Base-by-base conservation (phyloP, 1,140 invertebrate species). In the Zaprionus ghesquierei region DNA sequence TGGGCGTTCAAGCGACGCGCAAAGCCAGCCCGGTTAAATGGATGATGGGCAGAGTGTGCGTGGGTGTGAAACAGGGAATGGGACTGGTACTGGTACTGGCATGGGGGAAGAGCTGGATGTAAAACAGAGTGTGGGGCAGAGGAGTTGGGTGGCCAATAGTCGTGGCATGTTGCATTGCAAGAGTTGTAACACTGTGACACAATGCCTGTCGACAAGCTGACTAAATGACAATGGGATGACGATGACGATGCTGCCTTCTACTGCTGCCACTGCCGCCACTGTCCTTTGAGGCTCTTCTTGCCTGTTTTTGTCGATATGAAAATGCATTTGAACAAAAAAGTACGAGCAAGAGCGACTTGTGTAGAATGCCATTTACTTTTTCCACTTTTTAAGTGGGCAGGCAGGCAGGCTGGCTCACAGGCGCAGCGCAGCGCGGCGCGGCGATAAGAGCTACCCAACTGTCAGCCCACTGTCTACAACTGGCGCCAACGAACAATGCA, bases 161-260 rank as follows among this genome's bases (percentile, higher is more conserved):
- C 41, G 41, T 46, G 69, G 69, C 62, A 58, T 64, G 69, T 66
- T 70, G 75, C 73, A 72, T 77, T 79, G 81, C 81, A 87, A 87
- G 84, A 87, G 78, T 86, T 74, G 59, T 69, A 58, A 75, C 55
- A 68, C 58, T 89, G 84, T 89, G 79, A 89, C 84, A 89, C 84
- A 89, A 89, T 86, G 77, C 72, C 77, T 89, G 85, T 85, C 81
- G 70, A 71, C 77, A 71, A 64, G 49, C 82, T 87, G 84, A 82
- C 82, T 89, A 84, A 89, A 81, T 89, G 84, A 87, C 84, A 86
- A 86, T 86, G 79, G 79, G 9, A 31, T 63, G 59, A 50, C 44
- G 46, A 69, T 63, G 71, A 58, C 53, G 35, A 50, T 56, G 56
- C 59, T 10, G 61, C n/a, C n/a, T 33, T 56, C 3, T 50, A 51